Evolutionary conservation across 2,113 vertebrate genomes (phyloP).

Genomic region (Triplophysa siluroides): DNA sequence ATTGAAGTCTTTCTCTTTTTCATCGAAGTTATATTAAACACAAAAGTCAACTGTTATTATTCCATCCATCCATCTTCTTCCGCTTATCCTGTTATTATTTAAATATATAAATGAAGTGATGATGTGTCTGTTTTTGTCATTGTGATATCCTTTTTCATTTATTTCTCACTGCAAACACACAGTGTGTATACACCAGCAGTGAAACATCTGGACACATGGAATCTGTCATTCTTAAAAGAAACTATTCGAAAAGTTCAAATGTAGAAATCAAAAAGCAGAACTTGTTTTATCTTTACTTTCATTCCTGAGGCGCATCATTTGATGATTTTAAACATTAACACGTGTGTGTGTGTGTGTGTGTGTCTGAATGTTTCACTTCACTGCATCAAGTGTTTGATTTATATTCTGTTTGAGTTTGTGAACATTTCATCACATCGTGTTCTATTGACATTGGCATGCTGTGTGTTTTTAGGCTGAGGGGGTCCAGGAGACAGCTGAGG

Average conservation of each 20-base stretch:
- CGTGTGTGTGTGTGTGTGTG: too few species aligned
- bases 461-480: slow-evolving; percentile 87
- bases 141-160: not conserved
- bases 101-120: too few species aligned
- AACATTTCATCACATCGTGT: slow-evolving; percentile 42
- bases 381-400: not conserved
- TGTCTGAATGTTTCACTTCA: not conserved
- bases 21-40: too few species aligned
- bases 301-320: too few species aligned
- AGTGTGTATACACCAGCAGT: not conserved
- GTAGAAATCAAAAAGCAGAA: too few species aligned
- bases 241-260: not conserved
- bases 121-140: not conserved
- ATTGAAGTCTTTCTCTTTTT: too few species aligned
- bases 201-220: not conserved
- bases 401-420: not conserved
- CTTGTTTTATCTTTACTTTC: too few species aligned
- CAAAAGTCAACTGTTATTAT: too few species aligned
- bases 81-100: too few species aligned
- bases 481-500: slow-evolving; percentile 75
- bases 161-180: not conserved
- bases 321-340: too few species aligned
- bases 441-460: slow-evolving; percentile 66
- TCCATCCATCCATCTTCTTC: too few species aligned
- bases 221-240: not conserved